Base-by-base conservation (phyloP, 2,797 vertebrate species). In the Alcedo quadribrachys region DNA sequence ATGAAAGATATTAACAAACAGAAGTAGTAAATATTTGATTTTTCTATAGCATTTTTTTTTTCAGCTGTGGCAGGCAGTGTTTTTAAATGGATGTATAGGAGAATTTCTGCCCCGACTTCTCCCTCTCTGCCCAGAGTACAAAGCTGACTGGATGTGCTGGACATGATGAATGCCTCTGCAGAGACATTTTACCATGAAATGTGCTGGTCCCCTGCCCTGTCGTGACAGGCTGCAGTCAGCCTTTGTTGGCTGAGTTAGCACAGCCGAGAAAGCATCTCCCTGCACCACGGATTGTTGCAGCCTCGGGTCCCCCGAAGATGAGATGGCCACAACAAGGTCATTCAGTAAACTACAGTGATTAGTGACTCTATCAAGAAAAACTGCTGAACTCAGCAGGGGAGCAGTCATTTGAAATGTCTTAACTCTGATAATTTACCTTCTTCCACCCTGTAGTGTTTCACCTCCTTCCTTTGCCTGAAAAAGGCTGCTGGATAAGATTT, bases 11-110 rank as follows among this genome's bases (percentile, higher is more conserved):
- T 97, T 97, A 97, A 96, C 96, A 97, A 97, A 97, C 95, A 95
- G 95, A 93, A 93, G 95, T 89, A 97, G 95, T 97, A 97, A 98
- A 97, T 97, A 97, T 97, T 97, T 97, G 97, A 97, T 97, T 91
- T 60, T 96, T 95, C 89, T 81, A 33, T 96, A 96, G 84, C 71
- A 40, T 95, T 53, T 30, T 53, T 53, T 95, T 97, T 84, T 58
- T 32, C 76, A 90, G 91, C 77, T 69, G 55, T 80, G 93, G 57
- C 78, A 90, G 81, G 28, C 73, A 61, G 4, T 62, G 10, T 68
- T 87, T 89, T 85, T 48, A 57, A 69, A 19, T 17, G 12, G 60
- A 24, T 2, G 6, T 77, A 14, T 6, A 19, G 32, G 53, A 79
- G 48, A 37, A 48, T 89, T 92, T 75, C 66, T 82, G 58, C 84